These are phyloP conservation scores for Acromyrmex heyeri DNA, from an alignment of 1,140 invertebrate genomes.

Conservation along the genomic window DNA sequence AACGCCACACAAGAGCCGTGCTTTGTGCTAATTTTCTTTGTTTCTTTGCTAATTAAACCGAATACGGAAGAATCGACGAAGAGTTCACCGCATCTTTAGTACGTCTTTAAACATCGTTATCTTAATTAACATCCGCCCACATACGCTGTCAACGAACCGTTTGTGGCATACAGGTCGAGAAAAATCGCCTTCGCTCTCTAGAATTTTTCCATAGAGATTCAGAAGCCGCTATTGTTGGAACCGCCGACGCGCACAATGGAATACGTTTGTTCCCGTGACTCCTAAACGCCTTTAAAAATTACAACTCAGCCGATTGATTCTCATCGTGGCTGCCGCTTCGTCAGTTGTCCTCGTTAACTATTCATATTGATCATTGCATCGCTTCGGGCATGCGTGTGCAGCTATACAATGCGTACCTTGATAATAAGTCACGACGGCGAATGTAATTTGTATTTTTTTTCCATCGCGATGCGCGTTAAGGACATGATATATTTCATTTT, in stretches of 20 bases:
- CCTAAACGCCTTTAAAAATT: conserved; percentile 51
- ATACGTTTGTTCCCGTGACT: conserved; percentile 9
- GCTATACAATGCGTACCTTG: conserved; percentile 3
- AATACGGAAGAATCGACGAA: not conserved
- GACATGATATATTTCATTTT: not conserved
- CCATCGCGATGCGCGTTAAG: not conserved
- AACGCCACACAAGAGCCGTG: not conserved
- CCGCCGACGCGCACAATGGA: not conserved
- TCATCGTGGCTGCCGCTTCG: not conserved
- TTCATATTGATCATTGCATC: conserved; percentile 12
- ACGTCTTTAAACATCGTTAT: conserved; percentile 67
- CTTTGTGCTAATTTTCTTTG: not conserved
- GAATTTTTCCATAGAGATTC: conserved; percentile 19
- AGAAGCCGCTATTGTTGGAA: conserved; percentile 36
- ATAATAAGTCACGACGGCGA: conserved; percentile 31
- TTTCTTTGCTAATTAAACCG: not conserved
- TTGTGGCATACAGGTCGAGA: conserved; percentile 49
- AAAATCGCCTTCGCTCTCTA: conserved; percentile 48
- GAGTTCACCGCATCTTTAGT: not conserved
- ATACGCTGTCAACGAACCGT: conserved; percentile 37
- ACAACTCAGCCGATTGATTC: conserved; percentile 53
- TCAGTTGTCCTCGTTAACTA: conserved; percentile 25
- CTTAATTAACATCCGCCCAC: conserved; percentile 67
- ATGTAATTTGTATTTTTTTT: conserved; percentile 16
- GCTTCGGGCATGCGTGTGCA: not conserved